Percentiles rank a stretch among this genome's conserved stretches.
Evolutionary conservation across 2,113 vertebrate species (phyloP).

Genomic region (Cynopterus brachyotis): DNA sequence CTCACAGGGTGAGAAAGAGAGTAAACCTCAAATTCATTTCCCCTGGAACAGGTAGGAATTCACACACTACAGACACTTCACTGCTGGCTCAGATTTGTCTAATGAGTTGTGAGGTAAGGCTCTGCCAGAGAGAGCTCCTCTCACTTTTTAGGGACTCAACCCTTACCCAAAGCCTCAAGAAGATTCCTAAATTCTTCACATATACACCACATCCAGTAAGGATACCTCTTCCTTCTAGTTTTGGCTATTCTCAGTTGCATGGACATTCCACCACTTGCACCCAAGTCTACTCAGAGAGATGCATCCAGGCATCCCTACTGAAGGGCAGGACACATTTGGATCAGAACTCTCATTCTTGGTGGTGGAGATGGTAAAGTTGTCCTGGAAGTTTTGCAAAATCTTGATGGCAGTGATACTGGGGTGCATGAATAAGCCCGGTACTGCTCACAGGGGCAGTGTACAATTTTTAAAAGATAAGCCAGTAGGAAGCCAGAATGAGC

Average conservation of each 20-base stretch:
- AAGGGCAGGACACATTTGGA: not conserved
- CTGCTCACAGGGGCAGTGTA: rapidly evolving
- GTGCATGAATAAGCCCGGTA: not conserved
- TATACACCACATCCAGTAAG: not conserved
- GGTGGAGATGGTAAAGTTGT: not conserved
- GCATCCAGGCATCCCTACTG: not conserved
- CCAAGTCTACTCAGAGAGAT: not conserved
- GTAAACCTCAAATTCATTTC: not conserved
- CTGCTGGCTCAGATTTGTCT: not conserved
- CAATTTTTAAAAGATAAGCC: not conserved
- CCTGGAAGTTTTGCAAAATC: not conserved
- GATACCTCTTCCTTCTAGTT: not conserved
- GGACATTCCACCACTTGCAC: no score
- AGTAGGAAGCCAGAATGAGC: not conserved
- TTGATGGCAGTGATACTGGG: not conserved
- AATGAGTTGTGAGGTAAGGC: not conserved
- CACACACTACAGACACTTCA: not conserved
- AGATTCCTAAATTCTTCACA: not conserved
- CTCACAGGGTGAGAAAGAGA: not conserved
- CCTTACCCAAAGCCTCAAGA: not conserved
- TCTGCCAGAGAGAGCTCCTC: not conserved
- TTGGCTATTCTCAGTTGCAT: not conserved
- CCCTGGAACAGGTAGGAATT: not conserved
- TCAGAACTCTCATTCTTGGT: not conserved
- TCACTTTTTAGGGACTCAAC: not conserved